Percentiles rank a stretch among this genome's conserved stretches.
Conservation (phyloP, 1,140 invertebrate genomes). For the Atta cephalotes region DNA sequence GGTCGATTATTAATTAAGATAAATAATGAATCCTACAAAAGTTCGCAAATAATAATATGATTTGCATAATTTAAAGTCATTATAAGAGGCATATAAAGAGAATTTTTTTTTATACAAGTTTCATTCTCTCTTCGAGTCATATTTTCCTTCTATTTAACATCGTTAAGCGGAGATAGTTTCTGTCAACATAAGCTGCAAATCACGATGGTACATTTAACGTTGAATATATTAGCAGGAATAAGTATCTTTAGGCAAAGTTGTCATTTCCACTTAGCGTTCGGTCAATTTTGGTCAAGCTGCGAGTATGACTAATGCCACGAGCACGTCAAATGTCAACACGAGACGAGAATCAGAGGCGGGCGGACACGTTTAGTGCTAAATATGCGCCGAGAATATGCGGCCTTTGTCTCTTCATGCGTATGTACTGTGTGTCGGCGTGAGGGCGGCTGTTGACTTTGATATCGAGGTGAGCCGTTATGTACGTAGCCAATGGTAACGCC, state of each 20-base stretch:
- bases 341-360: slow-evolving; percentile 22
- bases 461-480: slow-evolving; percentile 54
- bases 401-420: slow-evolving; percentile 45
- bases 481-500: slow-evolving; percentile 59
- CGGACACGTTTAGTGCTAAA: slow-evolving; percentile 21
- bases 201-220: slow-evolving; percentile 4
- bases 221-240: not conserved
- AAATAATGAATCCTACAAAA: slow-evolving; percentile 15
- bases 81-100: no score
- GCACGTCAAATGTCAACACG: slow-evolving; percentile 38
- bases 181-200: slow-evolving; percentile 3
- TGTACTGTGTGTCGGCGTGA: slow-evolving; percentile 33
- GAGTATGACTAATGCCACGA: slow-evolving; percentile 43
- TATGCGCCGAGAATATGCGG: slow-evolving; percentile 56
- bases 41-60: not conserved
- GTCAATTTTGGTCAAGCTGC: slow-evolving; percentile 2
- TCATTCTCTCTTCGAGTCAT: not conserved
- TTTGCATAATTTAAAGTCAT: not conserved
- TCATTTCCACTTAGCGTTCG: slow-evolving; percentile 33
- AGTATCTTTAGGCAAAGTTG: slow-evolving; percentile 17
- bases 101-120: not conserved
- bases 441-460: slow-evolving; percentile 57
- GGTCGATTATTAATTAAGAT: slow-evolving; percentile 71
- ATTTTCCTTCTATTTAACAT: not conserved
- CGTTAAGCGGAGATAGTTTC: not conserved